Evolutionary conservation across 2,888 invertebrate species (phyloP), one percentile per base, ranked within the genome.

Genomic region (Esperia sulphurella): DNA sequence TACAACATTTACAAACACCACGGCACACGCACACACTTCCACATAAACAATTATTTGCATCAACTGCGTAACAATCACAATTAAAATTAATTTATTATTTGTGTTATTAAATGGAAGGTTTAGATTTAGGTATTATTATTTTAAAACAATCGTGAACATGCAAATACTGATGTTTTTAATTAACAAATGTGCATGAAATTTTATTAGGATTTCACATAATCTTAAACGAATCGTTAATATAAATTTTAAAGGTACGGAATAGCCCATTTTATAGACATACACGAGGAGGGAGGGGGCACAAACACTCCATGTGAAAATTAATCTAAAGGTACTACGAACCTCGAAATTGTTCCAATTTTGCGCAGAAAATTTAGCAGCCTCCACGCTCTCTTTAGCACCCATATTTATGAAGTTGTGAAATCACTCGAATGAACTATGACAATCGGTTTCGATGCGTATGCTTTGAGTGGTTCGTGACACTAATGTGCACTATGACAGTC

Each of bases 321-420:
- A 80, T 80, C 80, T 76, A 79, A 83, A 80, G 79, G 76, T 83
- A 71, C 82, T 90, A 90, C 91, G 91, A 92, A 94, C 94, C 94
- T 94, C 94, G 77, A 94, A 90, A 89, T 94, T 94, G 90, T 93
- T 94, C 94, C 94, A 94, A 90, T 93, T 94, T 91, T 94, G 93
- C 89, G 94, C 92, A 90, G 94, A 94, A 91, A 93, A 92, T 92
- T 94, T 94, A 81, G 93, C 94, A 78, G 94, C 94, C 85, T 94
- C 94, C 83, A 94, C 94, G 91, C 94, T 94, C 84, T 94, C 94
- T 92, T 94, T 94, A 84, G 94, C 94, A 89, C 94, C 94, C 94
- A 94, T 94, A 82, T 89, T 91, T 86, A 85, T 74, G 79, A 76
- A 82, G 72, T 79, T 71, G 82, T 82, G 80, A 81, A 75, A 81